Percentiles rank a stretch among this genome's conserved stretches.
These are phyloP conservation scores for Dendrolimus kikuchii DNA, from an alignment of 1,140 invertebrate genomes.

Conservation along the genomic window DNA sequence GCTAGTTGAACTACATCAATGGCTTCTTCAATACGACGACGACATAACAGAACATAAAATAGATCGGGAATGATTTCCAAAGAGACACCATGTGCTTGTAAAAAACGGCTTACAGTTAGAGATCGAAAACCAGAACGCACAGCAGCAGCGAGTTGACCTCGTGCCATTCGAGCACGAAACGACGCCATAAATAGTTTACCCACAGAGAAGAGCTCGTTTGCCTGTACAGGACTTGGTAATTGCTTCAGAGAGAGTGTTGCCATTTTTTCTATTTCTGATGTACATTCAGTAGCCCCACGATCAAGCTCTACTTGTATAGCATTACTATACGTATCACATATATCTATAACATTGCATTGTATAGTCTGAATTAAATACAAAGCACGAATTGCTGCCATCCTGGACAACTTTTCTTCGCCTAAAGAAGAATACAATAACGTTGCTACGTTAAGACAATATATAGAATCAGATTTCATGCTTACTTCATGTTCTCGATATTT, in stretches of 20 bases:
- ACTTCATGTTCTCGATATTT: conserved; percentile 33
- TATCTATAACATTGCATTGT: conserved; percentile 41
- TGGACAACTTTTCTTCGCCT: conserved; percentile 42
- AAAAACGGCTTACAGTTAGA: conserved; percentile 49
- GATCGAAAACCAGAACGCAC: conserved; percentile 56
- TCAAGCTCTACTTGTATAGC: conserved; percentile 50
- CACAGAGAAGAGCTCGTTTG: conserved; percentile 52
- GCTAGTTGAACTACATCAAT: conserved; percentile 42
- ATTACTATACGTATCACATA: conserved; percentile 47
- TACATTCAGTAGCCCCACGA: conserved; percentile 36
- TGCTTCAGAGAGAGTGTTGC: conserved; percentile 31
- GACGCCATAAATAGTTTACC: conserved; percentile 54
- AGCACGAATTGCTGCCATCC: conserved; percentile 38
- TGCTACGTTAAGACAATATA: conserved; percentile 57
- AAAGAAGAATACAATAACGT: conserved; percentile 42
- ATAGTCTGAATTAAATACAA: conserved; percentile 41
- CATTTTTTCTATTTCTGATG: conserved; percentile 41
- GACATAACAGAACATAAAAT: conserved; percentile 47
- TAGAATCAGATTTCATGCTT: conserved; percentile 43
- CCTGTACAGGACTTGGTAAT: conserved; percentile 31
- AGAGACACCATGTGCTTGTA: conserved; percentile 45
- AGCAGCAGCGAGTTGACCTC: conserved; percentile 39
- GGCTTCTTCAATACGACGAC: conserved; percentile 57
- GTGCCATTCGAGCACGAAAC: conserved; percentile 45
- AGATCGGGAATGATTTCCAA: conserved; percentile 59